Conservation (phyloP, 2,888 invertebrate species). For the Leucophenga maculata region DNA sequence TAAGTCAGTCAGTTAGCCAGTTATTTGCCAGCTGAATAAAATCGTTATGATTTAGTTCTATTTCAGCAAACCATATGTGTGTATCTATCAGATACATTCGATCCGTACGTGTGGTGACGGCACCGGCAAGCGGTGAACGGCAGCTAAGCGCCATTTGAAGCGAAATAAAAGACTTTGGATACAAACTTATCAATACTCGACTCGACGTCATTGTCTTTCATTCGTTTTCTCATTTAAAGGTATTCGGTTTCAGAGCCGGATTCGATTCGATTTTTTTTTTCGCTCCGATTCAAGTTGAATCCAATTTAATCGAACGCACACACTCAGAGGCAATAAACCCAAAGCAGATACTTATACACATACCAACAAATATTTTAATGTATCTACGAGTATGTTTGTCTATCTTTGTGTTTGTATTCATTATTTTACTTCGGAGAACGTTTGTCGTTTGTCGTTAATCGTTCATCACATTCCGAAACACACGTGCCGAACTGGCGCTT, state of each 20-base stretch:
- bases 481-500: conserved; percentile 54
- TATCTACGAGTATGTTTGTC: conserved; percentile 1
- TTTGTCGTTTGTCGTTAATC: conserved; percentile 18
- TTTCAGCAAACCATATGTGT: background rate
- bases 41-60: conserved; percentile 16
- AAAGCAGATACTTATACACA: background rate
- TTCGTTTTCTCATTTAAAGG: background rate
- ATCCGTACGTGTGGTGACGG: too few relatives aligned
- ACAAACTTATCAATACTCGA: conserved; percentile 13
- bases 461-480: conserved; percentile 44
- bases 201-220: background rate
- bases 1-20: background rate
- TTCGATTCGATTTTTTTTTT: background rate
- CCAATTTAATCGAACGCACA: conserved; percentile 13
- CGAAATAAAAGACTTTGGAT: conserved; percentile 22
- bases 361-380: background rate
- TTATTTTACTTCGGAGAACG: conserved; percentile 6
- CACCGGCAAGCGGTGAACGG: too few relatives aligned
- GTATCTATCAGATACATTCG: too few relatives aligned
- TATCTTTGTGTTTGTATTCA: background rate
- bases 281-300: background rate
- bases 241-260: conserved; percentile 22
- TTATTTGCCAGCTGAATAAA: background rate
- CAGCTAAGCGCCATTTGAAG: conserved; percentile 1
- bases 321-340: background rate